Evolutionary conservation across 37 sponge, comb jelly and placozoan species (phyloP).

Genomic region (Aplysina aerophoba): DNA sequence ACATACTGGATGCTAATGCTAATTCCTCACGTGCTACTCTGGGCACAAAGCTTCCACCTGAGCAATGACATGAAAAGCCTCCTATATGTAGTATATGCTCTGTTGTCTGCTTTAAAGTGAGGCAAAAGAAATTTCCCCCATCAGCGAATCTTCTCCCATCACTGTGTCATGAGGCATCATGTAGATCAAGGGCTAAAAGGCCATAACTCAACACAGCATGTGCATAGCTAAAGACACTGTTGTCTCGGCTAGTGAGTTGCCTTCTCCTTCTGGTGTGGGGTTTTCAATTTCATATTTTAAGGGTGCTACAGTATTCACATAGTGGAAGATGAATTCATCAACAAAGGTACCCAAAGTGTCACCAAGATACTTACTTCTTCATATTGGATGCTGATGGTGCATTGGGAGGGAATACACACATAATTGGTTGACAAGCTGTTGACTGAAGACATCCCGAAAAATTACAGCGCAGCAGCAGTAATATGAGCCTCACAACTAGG

Average conservation of each 20-base stretch:
- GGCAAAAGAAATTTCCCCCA: not conserved
- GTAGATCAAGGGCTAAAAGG: not conserved
- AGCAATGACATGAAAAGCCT: conserved; percentile 1
- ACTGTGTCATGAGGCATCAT: not conserved
- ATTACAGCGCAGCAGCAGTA: conserved; percentile 11
- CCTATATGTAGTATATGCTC: not conserved
- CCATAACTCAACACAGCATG: too few relatives aligned
- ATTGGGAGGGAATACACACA: conserved; percentile 16
- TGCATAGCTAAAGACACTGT: too few relatives aligned
- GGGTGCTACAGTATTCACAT: not conserved
- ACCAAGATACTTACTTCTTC: not conserved
- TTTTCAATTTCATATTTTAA: not conserved
- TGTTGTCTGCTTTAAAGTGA: conserved; percentile 19
- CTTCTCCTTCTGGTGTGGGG: not conserved
- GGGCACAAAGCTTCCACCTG: conserved; percentile 10
- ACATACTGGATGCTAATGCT: not conserved
- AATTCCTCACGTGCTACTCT: too few relatives aligned
- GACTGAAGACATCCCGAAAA: not conserved
- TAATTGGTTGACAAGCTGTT: not conserved
- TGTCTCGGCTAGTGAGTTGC: too few relatives aligned
- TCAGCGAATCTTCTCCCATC: not conserved
- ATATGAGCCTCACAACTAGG: conserved; percentile 21
- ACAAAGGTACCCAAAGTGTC: conserved; percentile 1
- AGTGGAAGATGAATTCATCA: not conserved
- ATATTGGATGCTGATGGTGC: not conserved